Evolutionary conservation across 2,113 vertebrate species (phyloP), one percentile per base, ranked within the genome.

Genomic region (Megaleporinus macrocephalus): DNA sequence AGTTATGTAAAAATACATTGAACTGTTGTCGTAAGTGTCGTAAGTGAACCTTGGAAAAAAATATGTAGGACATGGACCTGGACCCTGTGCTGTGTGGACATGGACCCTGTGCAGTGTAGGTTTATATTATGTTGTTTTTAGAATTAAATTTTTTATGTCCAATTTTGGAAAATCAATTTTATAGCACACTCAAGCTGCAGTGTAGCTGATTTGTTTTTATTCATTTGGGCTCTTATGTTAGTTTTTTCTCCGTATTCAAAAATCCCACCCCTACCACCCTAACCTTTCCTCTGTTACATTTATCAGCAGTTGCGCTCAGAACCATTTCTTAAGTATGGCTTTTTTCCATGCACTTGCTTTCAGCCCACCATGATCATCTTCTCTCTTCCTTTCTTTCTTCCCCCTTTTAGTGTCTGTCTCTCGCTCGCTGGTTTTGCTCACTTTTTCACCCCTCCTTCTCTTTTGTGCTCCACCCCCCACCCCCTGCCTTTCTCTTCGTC

Each of bases 251-350:
- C 4, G 61, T 10, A 7, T 16, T 70, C 41, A 29, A 26, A 53
- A 76, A 72, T 82, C 36, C 53, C 44, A 51, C 76, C 72, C 51
- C 73, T 51, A 26, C 62, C 26, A 30, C 53, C 18, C 29, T 57
- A 12, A 59, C 66, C 72, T 75, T 76, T 59, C 59, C 11, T 79
- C 76, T 29, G 76, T 55, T 51, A 82, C 80, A 83, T 85, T 79
- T 87, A 87, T 83, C 77, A 78, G 73, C 83, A 69, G 73, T 78
- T 75, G 63, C 29, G 62, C 63, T 76, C 84, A 65, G 73, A 76
- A 79, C 55, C 73, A 55, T 84, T 84, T 81, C 65, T 78, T 79
- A 59, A 73, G 74, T 63, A 49, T 71, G 61, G 22, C 33, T 53
- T 61, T 59, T 29, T n/a, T 65, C 70, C 69, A 36, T 30, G 1